Conservation (phyloP, 53 echinoderm and acorn worm species). For the Mesocentrotus franciscanus region DNA sequence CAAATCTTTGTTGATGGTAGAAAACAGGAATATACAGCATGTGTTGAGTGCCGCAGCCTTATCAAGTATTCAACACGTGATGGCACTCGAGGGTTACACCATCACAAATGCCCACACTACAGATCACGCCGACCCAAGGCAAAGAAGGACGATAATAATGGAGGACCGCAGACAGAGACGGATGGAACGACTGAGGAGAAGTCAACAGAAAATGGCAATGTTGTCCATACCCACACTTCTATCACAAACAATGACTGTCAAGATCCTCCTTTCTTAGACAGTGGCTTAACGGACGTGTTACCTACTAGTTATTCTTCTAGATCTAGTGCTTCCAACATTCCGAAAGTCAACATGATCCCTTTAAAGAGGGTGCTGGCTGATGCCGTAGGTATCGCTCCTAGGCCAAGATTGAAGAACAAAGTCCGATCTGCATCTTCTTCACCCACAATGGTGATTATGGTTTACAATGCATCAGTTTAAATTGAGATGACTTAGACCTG, state of each 20-base stretch:
- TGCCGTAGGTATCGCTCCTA: background rate
- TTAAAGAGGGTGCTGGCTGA: background rate
- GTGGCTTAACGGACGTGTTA: background rate
- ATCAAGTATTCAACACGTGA: slow-evolving; percentile 52
- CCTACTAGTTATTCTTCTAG: background rate
- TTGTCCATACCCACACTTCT: background rate
- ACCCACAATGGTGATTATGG: slow-evolving; percentile 41
- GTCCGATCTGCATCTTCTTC: background rate
- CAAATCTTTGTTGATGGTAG: slow-evolving; percentile 51
- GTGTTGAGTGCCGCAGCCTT: slow-evolving; percentile 43
- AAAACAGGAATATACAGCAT: slow-evolving; percentile 52
- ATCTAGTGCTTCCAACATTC: slow-evolving; percentile 11
- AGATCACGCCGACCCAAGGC: background rate
- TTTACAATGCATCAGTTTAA: background rate
- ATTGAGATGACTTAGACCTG: background rate
- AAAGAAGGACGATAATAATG: background rate
- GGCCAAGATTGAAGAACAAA: background rate
- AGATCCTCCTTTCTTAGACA: background rate
- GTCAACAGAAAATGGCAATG: background rate
- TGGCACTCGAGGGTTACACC: slow-evolving; percentile 49
- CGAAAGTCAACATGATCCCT: background rate
- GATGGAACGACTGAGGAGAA: background rate
- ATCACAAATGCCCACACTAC: slow-evolving; percentile 36
- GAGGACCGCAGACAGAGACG: background rate
- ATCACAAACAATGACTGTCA: background rate